Evolutionary conservation across 2,113 vertebrate genomes (phyloP).

Genomic region (Eclectus roratus): DNA sequence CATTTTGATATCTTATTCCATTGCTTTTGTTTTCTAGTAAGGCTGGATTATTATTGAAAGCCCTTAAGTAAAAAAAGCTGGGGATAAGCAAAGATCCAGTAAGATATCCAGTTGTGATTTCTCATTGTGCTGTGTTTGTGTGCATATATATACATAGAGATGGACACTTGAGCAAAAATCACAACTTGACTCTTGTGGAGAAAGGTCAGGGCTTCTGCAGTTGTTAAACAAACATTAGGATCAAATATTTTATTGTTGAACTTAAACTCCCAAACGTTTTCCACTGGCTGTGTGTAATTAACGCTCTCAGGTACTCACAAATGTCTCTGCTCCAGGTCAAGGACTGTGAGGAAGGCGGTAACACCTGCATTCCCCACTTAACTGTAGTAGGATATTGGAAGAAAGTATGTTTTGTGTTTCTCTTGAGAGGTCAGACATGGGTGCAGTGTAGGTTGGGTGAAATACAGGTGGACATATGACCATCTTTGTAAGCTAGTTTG

Average conservation of each 20-base stretch:
- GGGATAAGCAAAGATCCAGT: background rate
- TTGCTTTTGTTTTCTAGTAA: background rate
- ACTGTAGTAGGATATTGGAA: background rate
- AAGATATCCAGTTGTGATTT: background rate
- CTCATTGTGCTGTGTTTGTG: background rate
- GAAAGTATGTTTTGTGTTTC: background rate
- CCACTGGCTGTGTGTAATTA: accelerated
- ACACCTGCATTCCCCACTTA: too few species aligned
- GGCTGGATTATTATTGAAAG: background rate
- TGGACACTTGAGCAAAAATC: background rate
- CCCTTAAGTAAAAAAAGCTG: background rate
- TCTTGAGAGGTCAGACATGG: background rate
- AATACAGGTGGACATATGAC: background rate
- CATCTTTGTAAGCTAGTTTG: background rate
- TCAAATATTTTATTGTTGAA: background rate
- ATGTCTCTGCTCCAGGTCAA: background rate
- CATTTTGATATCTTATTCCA: background rate
- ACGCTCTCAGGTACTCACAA: background rate
- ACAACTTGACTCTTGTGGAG: background rate
- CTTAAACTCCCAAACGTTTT: background rate
- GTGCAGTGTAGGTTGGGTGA: background rate
- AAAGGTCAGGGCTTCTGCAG: background rate
- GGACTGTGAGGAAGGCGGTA: background rate
- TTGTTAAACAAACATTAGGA: background rate
- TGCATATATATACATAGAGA: background rate